These are phyloP conservation scores for Lemur catta DNA, from an alignment of 2,797 vertebrate genomes.

Conservation along the genomic window DNA sequence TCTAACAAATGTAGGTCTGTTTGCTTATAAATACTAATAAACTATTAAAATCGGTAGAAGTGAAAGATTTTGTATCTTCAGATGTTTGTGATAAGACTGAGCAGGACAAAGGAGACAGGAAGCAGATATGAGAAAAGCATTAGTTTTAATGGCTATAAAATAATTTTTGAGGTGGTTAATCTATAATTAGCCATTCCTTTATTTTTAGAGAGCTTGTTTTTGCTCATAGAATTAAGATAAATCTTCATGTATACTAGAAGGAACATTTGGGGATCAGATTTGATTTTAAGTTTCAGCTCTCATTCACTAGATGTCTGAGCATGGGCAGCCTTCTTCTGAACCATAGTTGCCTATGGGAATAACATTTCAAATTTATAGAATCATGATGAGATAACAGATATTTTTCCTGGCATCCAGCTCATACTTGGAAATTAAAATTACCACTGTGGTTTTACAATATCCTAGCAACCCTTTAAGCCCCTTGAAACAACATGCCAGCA, in stretches of 20 bases:
- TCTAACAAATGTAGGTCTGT: background rate
- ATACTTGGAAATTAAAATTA: background rate
- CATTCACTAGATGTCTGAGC: background rate
- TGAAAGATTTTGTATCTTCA: background rate
- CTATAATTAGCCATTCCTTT: background rate
- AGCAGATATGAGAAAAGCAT: background rate
- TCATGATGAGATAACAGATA: background rate
- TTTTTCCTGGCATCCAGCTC: background rate
- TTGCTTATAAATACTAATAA: background rate
- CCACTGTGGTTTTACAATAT: background rate
- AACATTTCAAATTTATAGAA: background rate
- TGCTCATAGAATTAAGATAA: background rate
- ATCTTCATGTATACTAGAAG: background rate
- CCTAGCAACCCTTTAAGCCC: background rate
- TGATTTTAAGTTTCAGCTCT: constrained; percentile 15
- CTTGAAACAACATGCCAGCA: background rate
- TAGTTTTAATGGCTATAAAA: background rate
- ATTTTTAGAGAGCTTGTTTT: constrained; percentile 28
- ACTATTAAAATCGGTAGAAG: background rate
- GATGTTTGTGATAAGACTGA: background rate
- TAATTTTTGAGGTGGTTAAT: background rate
- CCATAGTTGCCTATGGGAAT: background rate
- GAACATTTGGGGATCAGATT: background rate
- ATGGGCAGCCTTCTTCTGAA: background rate
- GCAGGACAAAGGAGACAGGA: background rate